These are phyloP conservation scores for Nemoura dubitans DNA, from an alignment of 2,888 invertebrate species.

Conservation along the genomic window DNA sequence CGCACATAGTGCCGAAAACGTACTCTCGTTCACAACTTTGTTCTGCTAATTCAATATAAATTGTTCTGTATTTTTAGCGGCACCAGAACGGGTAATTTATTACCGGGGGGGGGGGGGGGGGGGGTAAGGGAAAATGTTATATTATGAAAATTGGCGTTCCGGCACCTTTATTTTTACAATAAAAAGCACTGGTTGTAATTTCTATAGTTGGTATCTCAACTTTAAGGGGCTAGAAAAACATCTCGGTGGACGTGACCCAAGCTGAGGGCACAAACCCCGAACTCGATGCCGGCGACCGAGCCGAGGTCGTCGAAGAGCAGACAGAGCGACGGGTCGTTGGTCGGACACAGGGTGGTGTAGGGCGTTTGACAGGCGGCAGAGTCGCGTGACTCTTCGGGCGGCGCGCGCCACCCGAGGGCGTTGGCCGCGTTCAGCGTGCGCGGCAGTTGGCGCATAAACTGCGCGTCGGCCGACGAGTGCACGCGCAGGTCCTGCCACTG, in stretches of 20 bases:
- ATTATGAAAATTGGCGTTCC: no score
- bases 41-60: neutral
- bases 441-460: neutral
- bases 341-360: neutral
- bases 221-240: no score
- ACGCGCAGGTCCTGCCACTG: neutral
- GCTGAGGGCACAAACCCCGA: neutral
- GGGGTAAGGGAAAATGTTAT: no score
- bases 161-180: no score
- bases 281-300: neutral
- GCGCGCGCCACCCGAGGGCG: neutral
- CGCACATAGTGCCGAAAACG: neutral
- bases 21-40: neutral
- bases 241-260: no score
- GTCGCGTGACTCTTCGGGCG: neutral
- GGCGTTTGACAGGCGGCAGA: neutral
- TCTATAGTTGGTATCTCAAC: no score
- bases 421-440: neutral
- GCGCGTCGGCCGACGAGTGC: neutral
- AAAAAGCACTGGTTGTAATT: no score
- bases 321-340: neutral
- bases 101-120: no score
- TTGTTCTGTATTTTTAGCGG: neutral
- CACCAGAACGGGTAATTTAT: neutral
- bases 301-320: neutral